phyloP scores from a whole-genome alignment of 2,888 invertebrate species.

The Reticulitermes lucifugus region DNA sequence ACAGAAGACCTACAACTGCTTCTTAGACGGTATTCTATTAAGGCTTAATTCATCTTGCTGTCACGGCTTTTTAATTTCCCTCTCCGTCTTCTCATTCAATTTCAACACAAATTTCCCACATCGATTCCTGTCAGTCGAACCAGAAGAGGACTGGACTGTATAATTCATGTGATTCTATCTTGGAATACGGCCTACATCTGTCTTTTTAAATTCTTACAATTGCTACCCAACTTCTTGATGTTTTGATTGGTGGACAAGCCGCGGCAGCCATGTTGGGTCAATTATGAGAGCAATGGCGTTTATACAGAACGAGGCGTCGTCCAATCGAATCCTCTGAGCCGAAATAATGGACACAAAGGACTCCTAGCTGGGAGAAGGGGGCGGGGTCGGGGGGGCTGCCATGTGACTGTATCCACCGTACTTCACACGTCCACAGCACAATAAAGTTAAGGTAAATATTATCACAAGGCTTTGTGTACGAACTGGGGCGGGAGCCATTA shows the following conservation, averaged over 20 bases:
- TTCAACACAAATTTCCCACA: too few relatives aligned
- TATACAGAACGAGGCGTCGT: slow-evolving; percentile 29
- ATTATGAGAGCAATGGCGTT: slow-evolving; percentile 48
- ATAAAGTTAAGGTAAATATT: slow-evolving; percentile 52
- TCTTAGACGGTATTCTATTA: too few relatives aligned
- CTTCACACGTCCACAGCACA: slow-evolving; percentile 45
- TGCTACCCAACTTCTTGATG: slow-evolving; percentile 42
- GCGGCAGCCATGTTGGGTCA: slow-evolving; percentile 46
- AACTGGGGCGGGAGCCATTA: slow-evolving; percentile 26
- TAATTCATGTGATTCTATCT: too few relatives aligned
- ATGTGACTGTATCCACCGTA: slow-evolving; percentile 24
- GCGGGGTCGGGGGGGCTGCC: slow-evolving; percentile 1
- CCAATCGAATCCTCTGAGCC: slow-evolving; percentile 42
- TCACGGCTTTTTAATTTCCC: too few relatives aligned
- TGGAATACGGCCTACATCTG: not conserved
- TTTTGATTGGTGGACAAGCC: slow-evolving; percentile 44
- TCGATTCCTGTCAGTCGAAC: too few relatives aligned
- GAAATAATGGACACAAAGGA: slow-evolving; percentile 48
- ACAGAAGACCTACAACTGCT: too few relatives aligned
- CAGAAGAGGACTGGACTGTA: too few relatives aligned
- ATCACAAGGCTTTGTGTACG: slow-evolving; percentile 48
- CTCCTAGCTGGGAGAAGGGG: not conserved
- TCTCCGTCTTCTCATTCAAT: too few relatives aligned
- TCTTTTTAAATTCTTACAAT: not conserved
- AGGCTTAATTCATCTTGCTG: too few relatives aligned